Base-by-base conservation (phyloP, 2,797 vertebrate genomes). In the Pteropus rufus region DNA sequence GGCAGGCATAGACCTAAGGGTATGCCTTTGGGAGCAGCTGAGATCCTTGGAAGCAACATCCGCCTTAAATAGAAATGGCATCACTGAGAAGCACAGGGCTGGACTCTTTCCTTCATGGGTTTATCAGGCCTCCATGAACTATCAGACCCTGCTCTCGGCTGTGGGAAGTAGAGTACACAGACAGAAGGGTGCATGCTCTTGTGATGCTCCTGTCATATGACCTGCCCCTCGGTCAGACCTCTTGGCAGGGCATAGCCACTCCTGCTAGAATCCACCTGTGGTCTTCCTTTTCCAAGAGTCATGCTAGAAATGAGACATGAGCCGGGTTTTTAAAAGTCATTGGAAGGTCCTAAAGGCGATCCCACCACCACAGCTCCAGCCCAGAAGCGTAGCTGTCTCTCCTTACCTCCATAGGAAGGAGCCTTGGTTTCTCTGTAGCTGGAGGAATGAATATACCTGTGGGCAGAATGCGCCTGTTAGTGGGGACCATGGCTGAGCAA, bases 21-120 rank as follows among this genome's bases (percentile, higher is more conserved):
- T 18, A 3, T 34, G 34, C 31, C 81, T 87, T 77, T 31, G 29
- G 34, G 11, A 65, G 46, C 41, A 7, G 76, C 52, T 15, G 9
- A 88, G 86, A 58, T 69, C 65, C 89, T 49, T 79, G 23, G 52
- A 79, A 84, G 62, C 39, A 79, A 1, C 19, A 44, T 72, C n/a
- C 3, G 6, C 3, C 34, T 95, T 56, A 18, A 58, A 44, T 5
- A 76, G 46, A 79, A 89, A 34, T 54, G 46, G 3, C 19, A 29
- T 85, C n/a, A 5, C 36, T 18, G 39, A 58, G 67, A 36, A 7
- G 60, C 7, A 9, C 24, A 19, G 26, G 26, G 10, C 34, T 93
- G 41, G 39, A 29, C 65, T 77, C 29, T 67, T 56, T 31, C 83
- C 58, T 91, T 60, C n/a, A 3, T 41, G 34, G 12, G 7, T 34